phyloP scores from a whole-genome alignment of 2,888 invertebrate species.

The Andrena chrysosceles region DNA sequence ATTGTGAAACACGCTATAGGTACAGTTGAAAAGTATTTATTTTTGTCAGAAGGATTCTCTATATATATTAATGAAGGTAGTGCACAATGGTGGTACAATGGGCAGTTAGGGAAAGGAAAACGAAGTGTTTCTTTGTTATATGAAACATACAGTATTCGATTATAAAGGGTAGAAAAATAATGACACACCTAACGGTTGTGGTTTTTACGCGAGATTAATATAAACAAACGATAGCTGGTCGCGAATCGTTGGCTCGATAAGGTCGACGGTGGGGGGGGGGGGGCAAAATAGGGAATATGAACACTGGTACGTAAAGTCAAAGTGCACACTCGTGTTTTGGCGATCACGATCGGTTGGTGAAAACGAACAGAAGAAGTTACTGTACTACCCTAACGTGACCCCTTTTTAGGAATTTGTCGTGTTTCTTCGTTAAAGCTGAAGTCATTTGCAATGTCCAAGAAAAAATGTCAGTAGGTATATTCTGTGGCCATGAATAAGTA shows the following conservation, averaged over 20 bases:
- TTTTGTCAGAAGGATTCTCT: too few relatives aligned
- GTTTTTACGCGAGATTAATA: too few relatives aligned
- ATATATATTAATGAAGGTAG: too few relatives aligned
- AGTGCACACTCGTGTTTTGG: slow-evolving; percentile 22
- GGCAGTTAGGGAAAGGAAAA: too few relatives aligned
- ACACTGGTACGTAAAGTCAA: background rate
- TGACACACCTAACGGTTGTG: too few relatives aligned
- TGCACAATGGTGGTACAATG: too few relatives aligned
- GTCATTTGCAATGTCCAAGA: background rate
- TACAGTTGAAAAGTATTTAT: too few relatives aligned
- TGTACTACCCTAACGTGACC: background rate
- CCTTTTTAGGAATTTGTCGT: background rate
- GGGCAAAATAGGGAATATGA: background rate
- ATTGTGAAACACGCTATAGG: too few relatives aligned
- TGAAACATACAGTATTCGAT: too few relatives aligned
- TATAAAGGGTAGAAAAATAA: too few relatives aligned
- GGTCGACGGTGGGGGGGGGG: background rate
- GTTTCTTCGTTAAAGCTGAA: background rate
- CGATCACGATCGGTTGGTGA: background rate
- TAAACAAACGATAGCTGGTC: too few relatives aligned
- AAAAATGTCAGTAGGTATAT: background rate
- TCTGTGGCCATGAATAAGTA: background rate
- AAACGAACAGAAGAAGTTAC: background rate
- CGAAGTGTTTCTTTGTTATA: too few relatives aligned
- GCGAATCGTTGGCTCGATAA: slow-evolving; percentile 2